Percentiles rank a stretch among this genome's conserved stretches.
These are phyloP conservation scores for Melieria crassipennis DNA, from an alignment of 2,888 invertebrate species.

Conservation along the genomic window DNA sequence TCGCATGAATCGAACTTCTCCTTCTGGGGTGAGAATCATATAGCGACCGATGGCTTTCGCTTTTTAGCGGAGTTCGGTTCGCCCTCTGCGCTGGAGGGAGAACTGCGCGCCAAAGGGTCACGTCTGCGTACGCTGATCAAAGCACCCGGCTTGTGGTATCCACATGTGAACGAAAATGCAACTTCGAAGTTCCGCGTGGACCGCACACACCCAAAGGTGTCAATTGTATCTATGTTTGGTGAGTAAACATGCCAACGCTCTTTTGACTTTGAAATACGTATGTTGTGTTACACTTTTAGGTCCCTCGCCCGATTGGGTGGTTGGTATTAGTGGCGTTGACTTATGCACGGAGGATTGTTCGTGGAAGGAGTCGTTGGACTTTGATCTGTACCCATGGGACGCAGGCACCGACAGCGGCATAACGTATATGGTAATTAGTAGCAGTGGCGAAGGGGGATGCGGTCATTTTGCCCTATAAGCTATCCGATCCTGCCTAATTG, in stretches of 20 bases:
- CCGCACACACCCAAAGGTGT: conserved; percentile 84
- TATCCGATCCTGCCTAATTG: neutral
- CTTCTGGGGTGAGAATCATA: conserved; percentile 91
- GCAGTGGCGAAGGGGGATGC: no score
- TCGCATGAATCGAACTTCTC: conserved; percentile 88
- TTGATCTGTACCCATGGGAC: conserved; percentile 94
- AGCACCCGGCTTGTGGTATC: conserved; percentile 90
- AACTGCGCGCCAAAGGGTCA: conserved; percentile 83
- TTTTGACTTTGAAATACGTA: neutral
- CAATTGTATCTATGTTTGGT: conserved; percentile 89
- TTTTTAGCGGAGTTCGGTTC: conserved; percentile 78
- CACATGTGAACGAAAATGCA: conserved; percentile 85
- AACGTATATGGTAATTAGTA: conserved; percentile 79
- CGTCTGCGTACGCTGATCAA: conserved; percentile 86
- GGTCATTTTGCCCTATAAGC: neutral
- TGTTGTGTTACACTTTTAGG: conserved; percentile 66
- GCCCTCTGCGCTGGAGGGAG: conserved; percentile 86
- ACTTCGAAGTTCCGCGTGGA: conserved; percentile 85
- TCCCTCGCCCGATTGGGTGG: conserved; percentile 98
- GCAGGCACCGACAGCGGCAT: conserved; percentile 95
- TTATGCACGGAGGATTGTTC: conserved; percentile 89
- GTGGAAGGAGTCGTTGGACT: conserved; percentile 84
- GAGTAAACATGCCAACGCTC: conserved; percentile 37
- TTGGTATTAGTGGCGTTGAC: conserved; percentile 89
- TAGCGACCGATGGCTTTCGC: conserved; percentile 89